Conservation (phyloP, 1,140 invertebrate genomes). For the Limonius californicus region DNA sequence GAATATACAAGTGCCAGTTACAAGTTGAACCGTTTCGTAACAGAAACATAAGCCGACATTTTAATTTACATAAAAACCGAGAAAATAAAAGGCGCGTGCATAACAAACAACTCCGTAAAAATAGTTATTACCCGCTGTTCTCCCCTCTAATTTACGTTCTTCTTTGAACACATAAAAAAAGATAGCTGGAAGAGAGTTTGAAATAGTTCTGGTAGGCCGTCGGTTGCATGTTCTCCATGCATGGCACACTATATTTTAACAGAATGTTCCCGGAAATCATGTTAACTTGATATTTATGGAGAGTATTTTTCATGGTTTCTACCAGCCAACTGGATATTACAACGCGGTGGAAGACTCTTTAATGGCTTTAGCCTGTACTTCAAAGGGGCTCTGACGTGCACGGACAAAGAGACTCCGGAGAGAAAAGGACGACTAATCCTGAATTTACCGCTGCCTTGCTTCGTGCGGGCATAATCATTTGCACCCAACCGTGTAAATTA, state of each 20-base stretch:
- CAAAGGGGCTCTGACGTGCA: constrained; percentile 38
- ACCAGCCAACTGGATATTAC: constrained; percentile 35
- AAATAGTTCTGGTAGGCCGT: constrained; percentile 2
- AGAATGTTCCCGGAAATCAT: constrained; percentile 35
- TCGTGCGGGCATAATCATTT: constrained; percentile 13
- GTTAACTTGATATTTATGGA: constrained; percentile 37
- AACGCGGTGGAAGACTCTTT: constrained; percentile 33
- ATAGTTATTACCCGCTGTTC: neutral
- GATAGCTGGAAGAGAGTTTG: neutral
- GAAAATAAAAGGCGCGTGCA: neutral
- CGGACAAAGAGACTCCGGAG: constrained; percentile 19
- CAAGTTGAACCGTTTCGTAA: neutral
- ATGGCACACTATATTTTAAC: constrained; percentile 16
- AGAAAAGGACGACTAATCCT: constrained; percentile 7
- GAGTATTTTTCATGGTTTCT: constrained; percentile 40
- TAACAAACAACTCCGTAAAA: constrained; percentile 11
- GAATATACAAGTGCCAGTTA: no score
- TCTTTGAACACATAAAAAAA: constrained; percentile 10
- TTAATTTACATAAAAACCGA: constrained; percentile 6
- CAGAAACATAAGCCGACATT: neutral
- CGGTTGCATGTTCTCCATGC: constrained; percentile 9
- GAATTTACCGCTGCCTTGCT: neutral
- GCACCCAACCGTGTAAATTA: constrained; percentile 13
- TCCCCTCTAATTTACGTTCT: neutral
- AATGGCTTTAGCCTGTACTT: constrained; percentile 41